Conservation (phyloP, 2,113 vertebrate genomes). For the Talpa occidentalis region DNA sequence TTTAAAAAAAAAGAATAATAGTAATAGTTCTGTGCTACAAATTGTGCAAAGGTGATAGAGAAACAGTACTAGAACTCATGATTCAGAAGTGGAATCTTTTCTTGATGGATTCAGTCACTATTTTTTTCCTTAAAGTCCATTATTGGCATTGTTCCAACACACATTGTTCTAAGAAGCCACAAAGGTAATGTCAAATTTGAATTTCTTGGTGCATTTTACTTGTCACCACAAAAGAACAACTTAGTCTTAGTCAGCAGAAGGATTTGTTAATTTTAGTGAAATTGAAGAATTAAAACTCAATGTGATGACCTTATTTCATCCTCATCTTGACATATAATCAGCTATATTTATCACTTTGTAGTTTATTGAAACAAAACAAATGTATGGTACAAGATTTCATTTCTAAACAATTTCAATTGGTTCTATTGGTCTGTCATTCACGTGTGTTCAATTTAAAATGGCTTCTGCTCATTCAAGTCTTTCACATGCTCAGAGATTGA, state of each 20-base stretch:
- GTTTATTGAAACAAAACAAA: constrained; percentile 59
- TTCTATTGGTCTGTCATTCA: constrained; percentile 39
- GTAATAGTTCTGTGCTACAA: constrained; percentile 89
- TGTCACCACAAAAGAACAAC: constrained; percentile 65
- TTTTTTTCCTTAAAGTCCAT: constrained; percentile 54
- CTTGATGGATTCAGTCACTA: constrained; percentile 91
- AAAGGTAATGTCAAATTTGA: constrained; percentile 80
- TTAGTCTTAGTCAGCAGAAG: constrained; percentile 34
- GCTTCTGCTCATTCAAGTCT: constrained; percentile 44
- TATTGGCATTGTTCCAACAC: constrained; percentile 68
- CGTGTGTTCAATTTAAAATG: not conserved
- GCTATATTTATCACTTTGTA: constrained; percentile 17
- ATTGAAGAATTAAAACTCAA: not conserved
- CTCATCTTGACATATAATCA: constrained; percentile 30
- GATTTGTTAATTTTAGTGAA: constrained; percentile 31
- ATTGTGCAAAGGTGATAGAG: constrained; percentile 92
- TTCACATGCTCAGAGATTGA: constrained; percentile 30
- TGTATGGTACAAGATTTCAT: constrained; percentile 55
- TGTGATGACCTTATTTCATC: constrained; percentile 21
- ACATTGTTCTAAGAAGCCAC: constrained; percentile 84
- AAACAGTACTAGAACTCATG: constrained; percentile 85
- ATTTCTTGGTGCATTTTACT: constrained; percentile 44
- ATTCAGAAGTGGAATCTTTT: constrained; percentile 92
- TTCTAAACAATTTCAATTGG: constrained; percentile 45
- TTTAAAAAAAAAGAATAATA: constrained; percentile 88